phyloP scores from a whole-genome alignment of 2,113 vertebrate species.

The Tachuris rubrigastra region DNA sequence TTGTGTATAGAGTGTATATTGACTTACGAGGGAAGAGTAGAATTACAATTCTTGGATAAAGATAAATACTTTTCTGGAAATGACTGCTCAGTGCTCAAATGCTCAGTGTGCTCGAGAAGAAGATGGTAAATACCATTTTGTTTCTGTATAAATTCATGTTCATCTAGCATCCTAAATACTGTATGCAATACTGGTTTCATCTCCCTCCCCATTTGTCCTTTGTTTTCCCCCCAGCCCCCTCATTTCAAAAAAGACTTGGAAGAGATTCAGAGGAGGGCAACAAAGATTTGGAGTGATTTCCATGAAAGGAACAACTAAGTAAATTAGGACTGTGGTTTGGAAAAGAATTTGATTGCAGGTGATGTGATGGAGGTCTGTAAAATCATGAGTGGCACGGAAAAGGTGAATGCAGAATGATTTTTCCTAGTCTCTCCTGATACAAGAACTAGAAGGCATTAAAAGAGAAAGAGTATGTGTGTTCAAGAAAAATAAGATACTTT shows the following conservation, averaged over 20 bases:
- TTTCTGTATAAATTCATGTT: neutral
- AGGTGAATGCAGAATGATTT: neutral
- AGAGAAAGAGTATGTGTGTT: neutral
- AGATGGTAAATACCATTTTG: neutral
- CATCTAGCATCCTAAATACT: rapidly evolving
- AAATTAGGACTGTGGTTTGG: constrained; percentile 8
- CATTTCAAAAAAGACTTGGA: neutral
- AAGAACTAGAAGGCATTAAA: neutral
- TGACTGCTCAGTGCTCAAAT: neutral
- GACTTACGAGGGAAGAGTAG: neutral
- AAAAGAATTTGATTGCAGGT: constrained; percentile 13
- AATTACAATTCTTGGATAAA: neutral
- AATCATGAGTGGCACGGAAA: neutral
- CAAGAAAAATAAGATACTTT: neutral
- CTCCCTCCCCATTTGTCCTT: neutral
- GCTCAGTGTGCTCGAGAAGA: neutral
- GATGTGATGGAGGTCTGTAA: neutral
- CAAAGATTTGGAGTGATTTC: neutral
- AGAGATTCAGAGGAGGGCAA: neutral
- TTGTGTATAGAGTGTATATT: neutral
- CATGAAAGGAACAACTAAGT: neutral
- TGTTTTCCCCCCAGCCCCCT: neutral
- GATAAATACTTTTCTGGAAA: neutral
- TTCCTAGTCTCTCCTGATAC: neutral
- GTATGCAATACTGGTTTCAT: neutral